phyloP scores from a whole-genome alignment of 2,888 invertebrate genomes.

The Conus canariensis region DNA sequence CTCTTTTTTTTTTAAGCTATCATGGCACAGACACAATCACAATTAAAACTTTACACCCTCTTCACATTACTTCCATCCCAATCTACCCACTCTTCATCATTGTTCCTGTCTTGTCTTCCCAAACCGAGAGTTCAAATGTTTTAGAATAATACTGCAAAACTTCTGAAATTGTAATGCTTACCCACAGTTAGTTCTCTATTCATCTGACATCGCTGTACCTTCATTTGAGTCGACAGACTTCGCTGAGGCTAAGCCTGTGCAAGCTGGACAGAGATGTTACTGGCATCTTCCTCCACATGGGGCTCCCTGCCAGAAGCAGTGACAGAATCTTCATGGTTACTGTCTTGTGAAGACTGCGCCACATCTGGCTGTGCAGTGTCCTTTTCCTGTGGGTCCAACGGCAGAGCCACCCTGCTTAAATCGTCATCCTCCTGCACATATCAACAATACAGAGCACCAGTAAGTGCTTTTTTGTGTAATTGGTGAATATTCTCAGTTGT shows the following conservation, averaged over 20 bases:
- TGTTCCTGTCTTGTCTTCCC: too few relatives aligned
- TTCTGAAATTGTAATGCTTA: too few relatives aligned
- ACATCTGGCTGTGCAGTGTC: neutral
- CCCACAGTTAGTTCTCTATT: too few relatives aligned
- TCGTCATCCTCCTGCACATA: neutral
- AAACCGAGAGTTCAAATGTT: too few relatives aligned
- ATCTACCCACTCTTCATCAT: too few relatives aligned
- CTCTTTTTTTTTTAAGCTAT: too few relatives aligned
- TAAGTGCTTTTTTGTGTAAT: too few relatives aligned
- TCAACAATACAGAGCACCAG: neutral
- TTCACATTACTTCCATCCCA: too few relatives aligned
- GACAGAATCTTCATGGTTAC: neutral
- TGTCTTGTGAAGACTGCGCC: neutral
- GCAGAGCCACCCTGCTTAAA: neutral
- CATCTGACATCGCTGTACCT: neutral
- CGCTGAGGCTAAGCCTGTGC: neutral
- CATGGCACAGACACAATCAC: too few relatives aligned
- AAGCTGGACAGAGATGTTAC: neutral
- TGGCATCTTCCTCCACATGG: neutral
- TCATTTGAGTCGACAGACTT: neutral
- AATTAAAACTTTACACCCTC: too few relatives aligned
- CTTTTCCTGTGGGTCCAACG: neutral
- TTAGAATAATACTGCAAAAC: too few relatives aligned
- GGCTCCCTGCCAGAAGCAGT: neutral
- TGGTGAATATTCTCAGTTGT: too few relatives aligned